Evolutionary conservation across 2,888 invertebrate genomes (phyloP), one percentile per base, ranked within the genome.

Genomic region (Pardosa pseudoannulata): DNA sequence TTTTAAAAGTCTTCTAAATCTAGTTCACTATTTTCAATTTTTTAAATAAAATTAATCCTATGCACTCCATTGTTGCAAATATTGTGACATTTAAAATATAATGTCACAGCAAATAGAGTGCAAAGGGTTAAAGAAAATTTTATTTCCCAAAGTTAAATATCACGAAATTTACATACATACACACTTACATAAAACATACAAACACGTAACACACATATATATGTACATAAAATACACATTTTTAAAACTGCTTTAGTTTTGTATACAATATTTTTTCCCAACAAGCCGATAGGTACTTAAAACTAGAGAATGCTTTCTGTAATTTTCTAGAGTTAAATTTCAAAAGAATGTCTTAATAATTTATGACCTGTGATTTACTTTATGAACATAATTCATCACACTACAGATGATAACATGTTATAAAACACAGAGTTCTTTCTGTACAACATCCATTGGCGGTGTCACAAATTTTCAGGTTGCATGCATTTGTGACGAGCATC

Each of bases 401-500:
- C 23, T 56, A 23, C 16, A 46, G 41, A 46, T 56, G 23, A 56
- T 23, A 23, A 56, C 23, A 2, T 5, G 23, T 16, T 23, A 23
- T 56, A 56, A 56, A 11, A 46, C 16, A 46, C 2, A 13, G 13
- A 56, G 23, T 56, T 56, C 56, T 23, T 19, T 23, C 56, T 56
- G 23, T 56, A 56, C 56, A 46, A 16, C 46, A 46, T 46, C 16
- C 16, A 23, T 23, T 23, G 3, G 19, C 23, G n/a, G 3, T 16
- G 56, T 56, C 56, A 56, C 56, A 56, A 56, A 23, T 23, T 56
- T 71, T 13, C n/a, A 32, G 41, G 50, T 78, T 71, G 39, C 50
- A 74, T 36, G n/a, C 13, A 62, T 50, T 68, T 80, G 80, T 68
- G 67, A 74, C 80, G 56, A 73, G 73, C 73, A 72, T 67, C 64